phyloP scores from a whole-genome alignment of 1,140 invertebrate genomes.

The Platorchestia sp. region DNA sequence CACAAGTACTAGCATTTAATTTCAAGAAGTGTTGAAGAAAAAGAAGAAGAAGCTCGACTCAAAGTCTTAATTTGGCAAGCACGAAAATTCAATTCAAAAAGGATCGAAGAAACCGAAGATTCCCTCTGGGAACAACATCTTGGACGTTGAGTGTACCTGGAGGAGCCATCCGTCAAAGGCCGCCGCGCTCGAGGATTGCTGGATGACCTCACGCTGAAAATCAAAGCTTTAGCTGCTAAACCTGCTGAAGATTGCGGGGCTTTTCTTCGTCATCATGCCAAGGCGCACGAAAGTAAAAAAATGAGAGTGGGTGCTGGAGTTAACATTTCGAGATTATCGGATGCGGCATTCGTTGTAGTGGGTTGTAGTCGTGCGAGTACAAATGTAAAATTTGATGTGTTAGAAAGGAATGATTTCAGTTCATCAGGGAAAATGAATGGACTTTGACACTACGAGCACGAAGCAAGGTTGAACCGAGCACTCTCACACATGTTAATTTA shows the following conservation, averaged over 20 bases:
- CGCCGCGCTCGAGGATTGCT: neutral
- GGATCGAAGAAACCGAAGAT: neutral
- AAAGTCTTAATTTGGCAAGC: no score
- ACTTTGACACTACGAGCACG: neutral
- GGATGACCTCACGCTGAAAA: neutral
- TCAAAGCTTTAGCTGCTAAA: neutral
- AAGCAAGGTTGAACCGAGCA: neutral
- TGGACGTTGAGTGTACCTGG: neutral
- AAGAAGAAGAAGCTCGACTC: no score
- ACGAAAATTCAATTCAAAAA: no score
- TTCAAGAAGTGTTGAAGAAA: no score
- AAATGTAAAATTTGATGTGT: neutral
- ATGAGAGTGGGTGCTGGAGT: neutral
- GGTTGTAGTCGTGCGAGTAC: neutral
- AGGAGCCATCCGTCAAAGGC: neutral
- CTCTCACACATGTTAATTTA: no score
- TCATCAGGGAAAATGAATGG: neutral
- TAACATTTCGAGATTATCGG: neutral
- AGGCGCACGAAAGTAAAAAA: neutral
- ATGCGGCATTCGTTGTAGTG: neutral
- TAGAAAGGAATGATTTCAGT: neutral
- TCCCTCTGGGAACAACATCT: neutral
- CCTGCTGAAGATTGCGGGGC: neutral
- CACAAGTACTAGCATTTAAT: neutral
- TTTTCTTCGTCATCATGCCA: neutral